Percentiles rank a stretch among this genome's conserved stretches.
phyloP scores from a whole-genome alignment of 1,140 invertebrate genomes.

The Stegodyphus dumicola region DNA sequence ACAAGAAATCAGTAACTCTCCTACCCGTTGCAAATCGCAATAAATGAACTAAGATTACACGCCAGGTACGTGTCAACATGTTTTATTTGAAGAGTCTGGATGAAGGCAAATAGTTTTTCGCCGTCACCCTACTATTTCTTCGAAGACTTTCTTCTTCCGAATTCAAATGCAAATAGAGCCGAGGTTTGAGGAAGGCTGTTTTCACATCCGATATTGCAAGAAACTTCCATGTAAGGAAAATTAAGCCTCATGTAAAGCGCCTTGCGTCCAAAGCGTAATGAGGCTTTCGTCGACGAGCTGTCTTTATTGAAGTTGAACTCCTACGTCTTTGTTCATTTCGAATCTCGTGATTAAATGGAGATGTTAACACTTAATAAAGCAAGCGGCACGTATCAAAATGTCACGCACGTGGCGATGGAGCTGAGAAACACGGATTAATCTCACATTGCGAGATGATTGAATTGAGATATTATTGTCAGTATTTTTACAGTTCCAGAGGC shows the following conservation, averaged over 20 bases:
- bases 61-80: slow-evolving; percentile 48
- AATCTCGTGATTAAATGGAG: too few species aligned
- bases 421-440: too few species aligned
- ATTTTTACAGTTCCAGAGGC: too few species aligned
- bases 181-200: slow-evolving; percentile 16
- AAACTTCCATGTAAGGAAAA: slow-evolving; percentile 31
- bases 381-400: too few species aligned
- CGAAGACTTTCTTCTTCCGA: slow-evolving; percentile 27
- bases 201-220: slow-evolving; percentile 48
- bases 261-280: background rate
- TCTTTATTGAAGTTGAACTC: background rate
- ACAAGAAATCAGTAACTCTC: slow-evolving; percentile 30
- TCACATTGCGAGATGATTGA: too few species aligned
- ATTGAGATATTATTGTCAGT: too few species aligned
- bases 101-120: slow-evolving; percentile 46
- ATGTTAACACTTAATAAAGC: too few species aligned
- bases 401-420: too few species aligned
- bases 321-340: too few species aligned
- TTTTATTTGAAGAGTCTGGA: slow-evolving; percentile 50
- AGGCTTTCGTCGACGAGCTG: background rate
- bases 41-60: slow-evolving; percentile 52
- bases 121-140: slow-evolving; percentile 22
- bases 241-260: slow-evolving; percentile 8
- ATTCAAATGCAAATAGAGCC: slow-evolving; percentile 54
- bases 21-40: slow-evolving; percentile 31